These are phyloP conservation scores for Drosophila azteca DNA, from an alignment of 1,140 invertebrate genomes.

Conservation along the genomic window DNA sequence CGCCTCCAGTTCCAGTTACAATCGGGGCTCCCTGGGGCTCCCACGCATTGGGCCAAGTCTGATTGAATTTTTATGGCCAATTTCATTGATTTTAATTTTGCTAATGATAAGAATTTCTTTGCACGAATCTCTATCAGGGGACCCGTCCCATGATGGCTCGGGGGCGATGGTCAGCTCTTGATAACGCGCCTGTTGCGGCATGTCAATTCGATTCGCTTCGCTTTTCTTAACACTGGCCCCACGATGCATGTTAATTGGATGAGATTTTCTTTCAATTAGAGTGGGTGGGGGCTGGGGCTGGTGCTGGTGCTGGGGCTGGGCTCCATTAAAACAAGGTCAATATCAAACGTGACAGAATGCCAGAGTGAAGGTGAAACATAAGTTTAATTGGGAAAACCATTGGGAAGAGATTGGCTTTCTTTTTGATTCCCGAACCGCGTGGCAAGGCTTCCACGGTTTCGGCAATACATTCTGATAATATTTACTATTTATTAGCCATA, in stretches of 20 bases:
- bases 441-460: no score
- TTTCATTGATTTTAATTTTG: constrained; percentile 82
- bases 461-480: background rate
- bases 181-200: constrained; percentile 67
- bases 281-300: background rate
- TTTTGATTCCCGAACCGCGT: constrained; percentile 17
- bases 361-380: constrained; percentile 25
- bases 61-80: constrained; percentile 82
- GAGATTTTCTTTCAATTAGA: constrained; percentile 66
- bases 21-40: constrained; percentile 22
- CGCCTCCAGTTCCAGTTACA: constrained; percentile 20
- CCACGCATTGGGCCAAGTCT: constrained; percentile 51
- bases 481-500: constrained; percentile 70
- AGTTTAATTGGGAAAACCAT: constrained; percentile 15
- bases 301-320: constrained; percentile 1
- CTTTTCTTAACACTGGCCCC: constrained; percentile 14
- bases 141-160: constrained; percentile 12
- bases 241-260: constrained; percentile 61
- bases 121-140: constrained; percentile 48
- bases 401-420: constrained; percentile 53
- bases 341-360: constrained; percentile 79
- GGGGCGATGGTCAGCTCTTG: constrained; percentile 34
- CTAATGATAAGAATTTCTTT: constrained; percentile 80
- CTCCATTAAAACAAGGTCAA: constrained; percentile 77
- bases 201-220: constrained; percentile 54